Evolutionary conservation across 2,888 invertebrate species (phyloP).

Genomic region (Mystacides longicornis): DNA sequence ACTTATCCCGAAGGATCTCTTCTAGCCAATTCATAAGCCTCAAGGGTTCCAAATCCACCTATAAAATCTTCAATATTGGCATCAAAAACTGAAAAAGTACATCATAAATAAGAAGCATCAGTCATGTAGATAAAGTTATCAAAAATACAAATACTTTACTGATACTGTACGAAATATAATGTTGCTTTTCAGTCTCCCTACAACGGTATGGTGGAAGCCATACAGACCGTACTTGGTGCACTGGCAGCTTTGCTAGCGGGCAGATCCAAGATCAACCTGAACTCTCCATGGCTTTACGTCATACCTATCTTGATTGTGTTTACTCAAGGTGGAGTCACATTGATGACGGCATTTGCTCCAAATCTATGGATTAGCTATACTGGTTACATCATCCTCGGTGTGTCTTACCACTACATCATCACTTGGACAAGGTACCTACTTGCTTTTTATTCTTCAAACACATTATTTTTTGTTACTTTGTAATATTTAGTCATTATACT

Average conservation of each 20-base stretch:
- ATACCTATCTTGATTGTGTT: constrained; percentile 43
- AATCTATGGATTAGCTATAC: constrained; percentile 65
- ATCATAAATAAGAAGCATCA: too few relatives aligned
- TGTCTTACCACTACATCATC: constrained; percentile 72
- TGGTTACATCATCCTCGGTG: constrained; percentile 67
- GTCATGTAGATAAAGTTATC: too few relatives aligned
- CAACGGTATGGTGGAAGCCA: constrained; percentile 80
- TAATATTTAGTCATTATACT: too few relatives aligned
- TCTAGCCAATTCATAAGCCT: too few relatives aligned
- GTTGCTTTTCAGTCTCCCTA: constrained; percentile 34
- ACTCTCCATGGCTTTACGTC: constrained; percentile 27
- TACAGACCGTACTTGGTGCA: constrained; percentile 61
- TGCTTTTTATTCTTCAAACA: too few relatives aligned
- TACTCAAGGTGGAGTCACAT: constrained; percentile 48
- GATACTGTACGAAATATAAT: too few relatives aligned
- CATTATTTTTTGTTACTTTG: too few relatives aligned
- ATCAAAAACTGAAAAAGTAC: too few relatives aligned
- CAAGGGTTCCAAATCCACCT: too few relatives aligned
- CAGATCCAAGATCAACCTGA: constrained; percentile 13
- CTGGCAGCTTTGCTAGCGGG: constrained; percentile 51
- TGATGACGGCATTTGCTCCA: constrained; percentile 49
- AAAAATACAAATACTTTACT: too few relatives aligned
- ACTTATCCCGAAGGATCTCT: too few relatives aligned
- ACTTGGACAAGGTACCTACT: constrained; percentile 63
- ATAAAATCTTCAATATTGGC: too few relatives aligned